These are phyloP conservation scores for Campoplex nolae DNA, from an alignment of 2,888 invertebrate species.

Conservation along the genomic window DNA sequence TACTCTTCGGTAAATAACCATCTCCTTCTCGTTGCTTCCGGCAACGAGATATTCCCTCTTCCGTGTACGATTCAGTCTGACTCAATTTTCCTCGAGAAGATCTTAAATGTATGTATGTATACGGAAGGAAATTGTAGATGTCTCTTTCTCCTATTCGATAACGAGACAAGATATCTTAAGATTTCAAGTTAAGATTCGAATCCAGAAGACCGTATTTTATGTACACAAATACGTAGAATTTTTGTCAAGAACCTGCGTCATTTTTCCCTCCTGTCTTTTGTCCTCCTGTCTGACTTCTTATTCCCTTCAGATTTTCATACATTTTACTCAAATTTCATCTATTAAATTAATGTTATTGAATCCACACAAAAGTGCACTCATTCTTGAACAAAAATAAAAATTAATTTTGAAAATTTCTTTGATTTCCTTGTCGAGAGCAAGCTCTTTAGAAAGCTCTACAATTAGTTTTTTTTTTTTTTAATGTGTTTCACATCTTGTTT, in stretches of 20 bases:
- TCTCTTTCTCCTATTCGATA: conserved; percentile 39
- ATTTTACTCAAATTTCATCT: not conserved
- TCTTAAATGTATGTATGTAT: conserved; percentile 11
- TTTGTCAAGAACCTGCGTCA: not conserved
- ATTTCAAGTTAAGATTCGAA: conserved; percentile 46
- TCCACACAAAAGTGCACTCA: too few species aligned
- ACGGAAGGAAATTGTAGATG: conserved; percentile 30
- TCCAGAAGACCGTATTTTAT: conserved; percentile 2
- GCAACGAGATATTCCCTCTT: conserved; percentile 1
- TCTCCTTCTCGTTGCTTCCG: conserved; percentile 34
- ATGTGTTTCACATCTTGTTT: not conserved
- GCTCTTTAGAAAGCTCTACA: not conserved
- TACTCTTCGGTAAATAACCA: conserved; percentile 49
- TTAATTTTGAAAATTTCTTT: not conserved
- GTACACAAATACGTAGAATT: not conserved
- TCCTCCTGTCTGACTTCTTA: not conserved
- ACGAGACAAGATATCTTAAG: conserved; percentile 53
- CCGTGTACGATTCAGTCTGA: conserved; percentile 18
- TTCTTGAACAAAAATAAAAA: not conserved
- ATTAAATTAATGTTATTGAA: too few species aligned
- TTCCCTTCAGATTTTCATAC: not conserved
- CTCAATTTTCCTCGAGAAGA: conserved; percentile 49
- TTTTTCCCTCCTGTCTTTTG: not conserved
- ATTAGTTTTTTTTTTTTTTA: too few species aligned
- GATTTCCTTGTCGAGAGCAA: not conserved